These are phyloP conservation scores for Rhadina sibilatrix DNA, from an alignment of 2,113 vertebrate genomes.

Conservation along the genomic window DNA sequence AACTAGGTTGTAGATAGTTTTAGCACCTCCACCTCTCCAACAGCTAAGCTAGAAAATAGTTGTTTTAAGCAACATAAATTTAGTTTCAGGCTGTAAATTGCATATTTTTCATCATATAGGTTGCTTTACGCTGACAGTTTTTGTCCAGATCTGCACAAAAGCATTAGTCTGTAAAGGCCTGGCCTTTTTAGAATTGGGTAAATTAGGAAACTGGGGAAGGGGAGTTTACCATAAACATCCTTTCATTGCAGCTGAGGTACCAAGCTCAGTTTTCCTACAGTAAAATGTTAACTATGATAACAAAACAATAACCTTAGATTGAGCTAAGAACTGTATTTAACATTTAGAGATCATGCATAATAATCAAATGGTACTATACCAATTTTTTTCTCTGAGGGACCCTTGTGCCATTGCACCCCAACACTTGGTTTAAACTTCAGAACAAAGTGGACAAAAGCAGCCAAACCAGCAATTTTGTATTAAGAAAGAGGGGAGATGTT, in stretches of 20 bases:
- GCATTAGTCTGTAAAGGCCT: not conserved
- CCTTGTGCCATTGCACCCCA: not conserved
- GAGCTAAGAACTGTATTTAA: not conserved
- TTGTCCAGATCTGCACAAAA: not conserved
- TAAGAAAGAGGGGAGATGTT: not conserved
- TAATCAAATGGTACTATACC: not conserved
- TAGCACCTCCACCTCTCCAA: not conserved
- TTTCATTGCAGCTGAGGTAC: not conserved
- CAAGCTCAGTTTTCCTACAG: not conserved
- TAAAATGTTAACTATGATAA: not conserved
- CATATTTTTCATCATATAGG: not conserved
- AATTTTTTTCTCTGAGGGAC: not conserved
- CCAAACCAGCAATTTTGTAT: not conserved
- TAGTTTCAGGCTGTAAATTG: not conserved
- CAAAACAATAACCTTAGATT: constrained; percentile 12
- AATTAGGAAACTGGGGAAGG: not conserved
- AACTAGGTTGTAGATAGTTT: not conserved
- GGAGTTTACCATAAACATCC: not conserved
- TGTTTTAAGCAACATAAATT: not conserved
- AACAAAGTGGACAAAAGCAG: not conserved
- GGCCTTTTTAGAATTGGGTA: not conserved
- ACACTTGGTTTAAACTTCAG: not conserved
- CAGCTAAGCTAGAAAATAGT: not conserved
- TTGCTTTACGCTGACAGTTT: not conserved
- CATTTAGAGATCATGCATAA: not conserved